Evolutionary conservation across 1,140 invertebrate species (phyloP), one percentile per base, ranked within the genome.

Genomic region (Drosophila ananassae): DNA sequence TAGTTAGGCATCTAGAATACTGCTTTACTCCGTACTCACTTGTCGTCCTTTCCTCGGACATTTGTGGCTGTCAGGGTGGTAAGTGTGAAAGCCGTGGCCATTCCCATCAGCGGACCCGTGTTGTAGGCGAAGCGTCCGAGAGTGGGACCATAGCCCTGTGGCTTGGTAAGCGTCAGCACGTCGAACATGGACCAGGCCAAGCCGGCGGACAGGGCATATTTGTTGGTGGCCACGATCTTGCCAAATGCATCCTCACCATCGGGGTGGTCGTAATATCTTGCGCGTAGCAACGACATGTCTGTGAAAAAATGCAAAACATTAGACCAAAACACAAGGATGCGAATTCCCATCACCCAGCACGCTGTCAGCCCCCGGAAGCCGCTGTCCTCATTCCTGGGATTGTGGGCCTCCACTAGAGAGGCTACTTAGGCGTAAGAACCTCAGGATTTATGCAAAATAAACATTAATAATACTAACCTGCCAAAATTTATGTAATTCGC

Each of bases 251-350:
- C 95, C 53, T 94, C 74, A 0, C 95, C 95, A 39, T 96, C 95
- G 1, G 95, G 95, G n/a, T 94, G 92, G 79, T 95, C 94, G 85
- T 95, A 95, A 79, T 96, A 97, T 59, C 90, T 91, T 28, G 79
- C 47, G 25, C 90, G 90, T 37, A 91, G 69, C 34, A 91, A 61
- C 73, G 90, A 89, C 90, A 91, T 91, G 24, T 30, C 87, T 66
- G 55, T 9, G 6, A n/a, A 47, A 37, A 51, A 24, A 47, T 22
- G 22, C 44, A 48, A 66, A n/a, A 12, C 48, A 60, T 73, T 73
- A 73, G 57, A 5, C 21, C 30, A 24, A 44, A 68, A 24, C 39
- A 68, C 54, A 39, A 7, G 2, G 12, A 2, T n/a, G 0, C 2
- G 2, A 24, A 2, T 24, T 9, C 21, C 0, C 25, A 37, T 37